A percentile compares a stretch with the other conserved stretches of the same genome.
Evolutionary conservation across 2,797 vertebrate species (phyloP).

Genomic region (Taeniopygia guttata): DNA sequence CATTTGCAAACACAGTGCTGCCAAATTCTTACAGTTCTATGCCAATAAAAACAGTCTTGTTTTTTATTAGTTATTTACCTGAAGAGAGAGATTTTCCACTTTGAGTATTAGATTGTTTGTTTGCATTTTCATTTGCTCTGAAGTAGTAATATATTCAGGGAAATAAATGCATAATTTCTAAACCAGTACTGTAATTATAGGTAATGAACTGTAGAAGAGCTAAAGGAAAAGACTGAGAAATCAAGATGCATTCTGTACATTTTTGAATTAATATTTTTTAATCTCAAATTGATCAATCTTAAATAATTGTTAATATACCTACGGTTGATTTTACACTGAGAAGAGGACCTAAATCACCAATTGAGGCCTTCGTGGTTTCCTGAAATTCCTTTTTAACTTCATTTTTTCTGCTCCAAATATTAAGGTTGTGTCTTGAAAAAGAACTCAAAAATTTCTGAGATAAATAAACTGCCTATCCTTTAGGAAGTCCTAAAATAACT

Average conservation of each 20-base stretch:
- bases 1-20: background rate
- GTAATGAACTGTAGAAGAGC: slow-evolving; percentile 30
- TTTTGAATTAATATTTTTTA: background rate
- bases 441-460: background rate
- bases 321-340: background rate
- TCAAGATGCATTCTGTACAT: background rate
- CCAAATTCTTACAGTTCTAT: background rate
- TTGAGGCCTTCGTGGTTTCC: background rate
- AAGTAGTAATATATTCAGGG: slow-evolving; percentile 42
- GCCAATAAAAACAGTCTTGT: background rate
- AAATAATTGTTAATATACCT: background rate
- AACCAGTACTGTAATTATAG: slow-evolving; percentile 45
- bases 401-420: background rate
- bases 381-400: background rate
- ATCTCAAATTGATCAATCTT: background rate
- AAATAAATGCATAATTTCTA: slow-evolving; percentile 64
- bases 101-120: slow-evolving; percentile 48
- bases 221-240: slow-evolving; percentile 42
- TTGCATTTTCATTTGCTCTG: slow-evolving; percentile 53
- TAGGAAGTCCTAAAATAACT: background rate
- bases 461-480: background rate
- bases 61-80: slow-evolving; percentile 63
- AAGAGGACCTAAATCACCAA: background rate
- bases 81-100: slow-evolving; percentile 41
- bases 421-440: background rate